Evolutionary conservation across 2,888 invertebrate genomes (phyloP).

Genomic region (Phania funesta): DNA sequence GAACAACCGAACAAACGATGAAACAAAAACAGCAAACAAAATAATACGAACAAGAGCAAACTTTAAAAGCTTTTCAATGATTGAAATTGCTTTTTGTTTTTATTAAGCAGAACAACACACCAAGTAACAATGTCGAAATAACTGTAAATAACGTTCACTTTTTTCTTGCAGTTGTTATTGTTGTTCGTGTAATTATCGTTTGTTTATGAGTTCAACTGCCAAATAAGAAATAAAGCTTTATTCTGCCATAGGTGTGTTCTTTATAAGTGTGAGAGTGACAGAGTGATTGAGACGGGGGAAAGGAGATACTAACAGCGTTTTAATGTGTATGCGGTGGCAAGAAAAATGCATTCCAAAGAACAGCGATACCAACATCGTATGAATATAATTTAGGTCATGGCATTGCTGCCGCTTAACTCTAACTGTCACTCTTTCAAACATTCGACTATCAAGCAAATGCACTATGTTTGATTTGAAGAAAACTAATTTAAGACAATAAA

Average conservation of each 20-base stretch:
- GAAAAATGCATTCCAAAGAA: constrained; percentile 47
- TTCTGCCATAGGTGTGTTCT: constrained; percentile 1
- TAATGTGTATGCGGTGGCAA: constrained; percentile 18
- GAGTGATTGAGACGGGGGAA: no score
- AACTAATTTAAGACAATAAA: no score
- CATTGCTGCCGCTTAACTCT: constrained; percentile 11
- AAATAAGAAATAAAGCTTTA: no score
- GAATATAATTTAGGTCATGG: constrained; percentile 45
- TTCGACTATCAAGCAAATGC: constrained; percentile 2
- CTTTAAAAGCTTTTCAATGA: constrained; percentile 55
- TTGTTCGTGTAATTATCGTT: not conserved
- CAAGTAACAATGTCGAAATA: constrained; percentile 54
- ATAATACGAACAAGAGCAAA: not conserved
- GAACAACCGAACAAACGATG: no score
- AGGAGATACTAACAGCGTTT: no score
- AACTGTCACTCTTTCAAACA: constrained; percentile 19
- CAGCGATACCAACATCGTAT: constrained; percentile 31
- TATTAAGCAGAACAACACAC: constrained; percentile 20
- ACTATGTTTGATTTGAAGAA: no score
- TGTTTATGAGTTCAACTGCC: not conserved
- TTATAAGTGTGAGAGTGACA: not conserved
- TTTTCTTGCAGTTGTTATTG: not conserved
- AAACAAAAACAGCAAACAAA: not conserved
- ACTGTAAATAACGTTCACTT: constrained; percentile 64
- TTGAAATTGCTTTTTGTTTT: constrained; percentile 18